Evolutionary conservation across 2,797 vertebrate species (phyloP).

Genomic region (Coccyzus lansbergi): DNA sequence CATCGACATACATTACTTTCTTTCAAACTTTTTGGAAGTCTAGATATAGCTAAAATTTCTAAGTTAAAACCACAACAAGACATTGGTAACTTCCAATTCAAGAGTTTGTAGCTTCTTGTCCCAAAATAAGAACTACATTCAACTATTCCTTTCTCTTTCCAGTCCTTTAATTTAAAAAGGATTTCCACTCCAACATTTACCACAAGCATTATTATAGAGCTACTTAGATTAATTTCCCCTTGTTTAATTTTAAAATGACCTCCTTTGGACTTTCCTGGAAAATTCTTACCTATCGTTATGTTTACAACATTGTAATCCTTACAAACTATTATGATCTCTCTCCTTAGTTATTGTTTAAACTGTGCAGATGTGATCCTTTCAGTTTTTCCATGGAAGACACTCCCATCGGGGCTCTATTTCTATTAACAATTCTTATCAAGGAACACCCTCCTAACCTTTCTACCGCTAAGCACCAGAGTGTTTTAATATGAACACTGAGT

Average conservation of each 20-base stretch:
- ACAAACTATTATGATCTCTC: not conserved
- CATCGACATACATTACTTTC: not conserved
- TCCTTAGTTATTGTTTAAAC: not conserved
- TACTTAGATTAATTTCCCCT: not conserved
- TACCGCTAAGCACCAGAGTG: not conserved
- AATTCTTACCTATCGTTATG: not conserved
- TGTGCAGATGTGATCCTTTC: not conserved
- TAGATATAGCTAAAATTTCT: not conserved
- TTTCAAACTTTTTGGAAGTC: not conserved
- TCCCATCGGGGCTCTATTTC: not conserved
- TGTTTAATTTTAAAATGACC: constrained; percentile 24
- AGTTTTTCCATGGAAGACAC: not conserved
- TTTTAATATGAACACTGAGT: not conserved
- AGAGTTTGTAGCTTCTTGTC: not conserved
- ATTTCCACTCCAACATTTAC: not conserved
- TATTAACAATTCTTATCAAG: not conserved
- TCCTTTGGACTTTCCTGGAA: not conserved
- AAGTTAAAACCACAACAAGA: not conserved
- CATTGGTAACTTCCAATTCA: not conserved
- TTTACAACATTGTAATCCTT: not conserved
- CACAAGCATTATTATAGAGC: not conserved
- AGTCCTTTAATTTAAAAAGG: constrained; percentile 46
- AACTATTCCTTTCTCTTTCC: not conserved
- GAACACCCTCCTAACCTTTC: not conserved
- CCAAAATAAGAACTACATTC: not conserved